A percentile compares a stretch with the other conserved stretches of the same genome.
phyloP scores from a whole-genome alignment of 2,888 invertebrate species.

The Atrina japonica region DNA sequence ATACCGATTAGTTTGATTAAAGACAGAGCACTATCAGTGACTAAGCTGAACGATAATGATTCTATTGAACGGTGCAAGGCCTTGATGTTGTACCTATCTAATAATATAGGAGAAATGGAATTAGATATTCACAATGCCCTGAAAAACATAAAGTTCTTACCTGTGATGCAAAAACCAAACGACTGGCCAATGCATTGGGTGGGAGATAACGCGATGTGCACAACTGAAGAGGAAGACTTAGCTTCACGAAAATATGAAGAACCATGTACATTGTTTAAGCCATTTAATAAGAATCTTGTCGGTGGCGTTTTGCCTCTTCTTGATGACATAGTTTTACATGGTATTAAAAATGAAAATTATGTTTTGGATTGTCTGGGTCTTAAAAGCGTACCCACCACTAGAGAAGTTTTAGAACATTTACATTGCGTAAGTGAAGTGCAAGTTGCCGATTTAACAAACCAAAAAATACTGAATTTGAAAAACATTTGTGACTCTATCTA shows the following conservation, averaged over 20 bases:
- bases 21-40: slow-evolving; percentile 21
- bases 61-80: background rate
- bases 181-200: slow-evolving; percentile 58
- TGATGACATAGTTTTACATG: too few relatives aligned
- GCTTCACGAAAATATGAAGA: background rate
- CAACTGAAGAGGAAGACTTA: too few relatives aligned
- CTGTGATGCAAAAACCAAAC: slow-evolving; percentile 53
- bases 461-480: too few relatives aligned
- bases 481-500: too few relatives aligned
- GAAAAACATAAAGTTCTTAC: slow-evolving; percentile 40
- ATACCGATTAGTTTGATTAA: slow-evolving; percentile 25
- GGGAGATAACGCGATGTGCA: slow-evolving; percentile 26
- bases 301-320: slow-evolving; percentile 1
- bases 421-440: too few relatives aligned
- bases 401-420: too few relatives aligned
- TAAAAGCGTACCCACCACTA: too few relatives aligned
- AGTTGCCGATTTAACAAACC: too few relatives aligned
- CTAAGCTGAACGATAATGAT: too few relatives aligned
- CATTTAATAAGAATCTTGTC: background rate
- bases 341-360: too few relatives aligned
- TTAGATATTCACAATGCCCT: background rate
- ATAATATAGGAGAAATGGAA: background rate
- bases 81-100: slow-evolving; percentile 3
- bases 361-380: too few relatives aligned
- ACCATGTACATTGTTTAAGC: background rate